These are phyloP conservation scores for Prionace glauca DNA, from an alignment of 2,797 vertebrate genomes.

Conservation along the genomic window DNA sequence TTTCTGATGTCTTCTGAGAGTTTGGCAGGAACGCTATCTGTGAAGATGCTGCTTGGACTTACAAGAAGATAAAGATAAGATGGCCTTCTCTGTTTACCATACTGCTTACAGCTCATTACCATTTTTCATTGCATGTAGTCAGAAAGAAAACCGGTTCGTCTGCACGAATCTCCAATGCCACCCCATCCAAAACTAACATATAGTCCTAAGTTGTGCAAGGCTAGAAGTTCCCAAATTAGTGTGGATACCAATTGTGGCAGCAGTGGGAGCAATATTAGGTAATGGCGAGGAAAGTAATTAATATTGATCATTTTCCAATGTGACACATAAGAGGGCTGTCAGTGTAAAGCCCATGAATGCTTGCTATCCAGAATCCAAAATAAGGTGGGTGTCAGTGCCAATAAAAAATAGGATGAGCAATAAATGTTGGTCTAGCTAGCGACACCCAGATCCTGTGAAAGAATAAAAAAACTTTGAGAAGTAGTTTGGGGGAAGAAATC, in stretches of 20 bases:
- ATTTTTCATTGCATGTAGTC: background rate
- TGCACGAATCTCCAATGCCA: background rate
- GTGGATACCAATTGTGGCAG: background rate
- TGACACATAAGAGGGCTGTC: background rate
- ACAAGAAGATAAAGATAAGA: slow-evolving; percentile 26
- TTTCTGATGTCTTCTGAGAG: slow-evolving; percentile 22
- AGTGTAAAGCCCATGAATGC: background rate
- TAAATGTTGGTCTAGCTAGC: too few species aligned
- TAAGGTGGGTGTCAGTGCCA: background rate
- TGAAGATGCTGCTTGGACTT: slow-evolving; percentile 11
- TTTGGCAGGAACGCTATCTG: slow-evolving; percentile 3
- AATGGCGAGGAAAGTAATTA: background rate
- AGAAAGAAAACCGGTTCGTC: background rate
- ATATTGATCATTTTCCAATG: background rate
- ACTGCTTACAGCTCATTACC: background rate
- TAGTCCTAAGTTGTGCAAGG: too few species aligned
- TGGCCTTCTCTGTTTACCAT: slow-evolving; percentile 13
- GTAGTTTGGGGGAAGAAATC: too few species aligned
- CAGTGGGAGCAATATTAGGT: background rate
- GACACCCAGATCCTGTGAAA: background rate
- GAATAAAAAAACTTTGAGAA: too few species aligned
- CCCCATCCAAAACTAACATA: background rate
- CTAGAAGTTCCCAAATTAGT: background rate
- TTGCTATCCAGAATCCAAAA: background rate
- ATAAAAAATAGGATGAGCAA: background rate